Evolutionary conservation across 2,113 vertebrate genomes (phyloP), one percentile per base, ranked within the genome.

Genomic region (Scatophagus argus): DNA sequence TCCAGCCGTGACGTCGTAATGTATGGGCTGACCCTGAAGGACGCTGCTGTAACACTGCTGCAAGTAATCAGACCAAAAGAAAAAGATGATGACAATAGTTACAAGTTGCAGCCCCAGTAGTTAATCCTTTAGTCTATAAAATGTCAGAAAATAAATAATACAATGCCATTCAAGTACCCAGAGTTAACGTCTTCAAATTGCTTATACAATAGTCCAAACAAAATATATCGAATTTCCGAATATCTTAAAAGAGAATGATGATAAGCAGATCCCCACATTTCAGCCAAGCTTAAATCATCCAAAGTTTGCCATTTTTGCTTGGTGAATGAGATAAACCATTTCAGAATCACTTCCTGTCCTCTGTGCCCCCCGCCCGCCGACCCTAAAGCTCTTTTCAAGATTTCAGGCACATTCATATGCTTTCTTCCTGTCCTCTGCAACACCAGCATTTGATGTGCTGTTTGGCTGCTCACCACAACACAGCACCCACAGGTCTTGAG

Each of bases 401-500:
- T 43, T 29, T 41, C 43, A 11, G 31, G 34, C 21, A 64, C 52
- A 58, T 64, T 21, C 19, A 29, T 32, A 2, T 32, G 56, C 16
- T 11, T 21, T 34, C 12, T 52, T n/a, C 41, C 36, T 54, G 59
- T n/a, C n/a, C n/a, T n/a, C n/a, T 27, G 21, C 62, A 69, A 60
- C 23, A 38, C n/a, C 29, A 68, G 77, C 21, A 27, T 76, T 69
- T 44, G 49, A 49, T 31, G 31, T 44, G 6, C 23, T n/a, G 36
- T 67, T 76, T 38, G 43, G 23, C 19, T 23, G 7, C 54, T 72
- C 29, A 31, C 41, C 56, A 60, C 52, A 76, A 66, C 34, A 77
- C 34, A 27, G 36, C 3, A 55, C 17, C 32, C 66, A 51, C 64
- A 72, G 23, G 54, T 32, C 19, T 43, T 38, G 12, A n/a, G n/a